These are phyloP conservation scores for Axinella damicornis DNA, from an alignment of 37 sponge, comb jelly and placozoan genomes.

Conservation along the genomic window DNA sequence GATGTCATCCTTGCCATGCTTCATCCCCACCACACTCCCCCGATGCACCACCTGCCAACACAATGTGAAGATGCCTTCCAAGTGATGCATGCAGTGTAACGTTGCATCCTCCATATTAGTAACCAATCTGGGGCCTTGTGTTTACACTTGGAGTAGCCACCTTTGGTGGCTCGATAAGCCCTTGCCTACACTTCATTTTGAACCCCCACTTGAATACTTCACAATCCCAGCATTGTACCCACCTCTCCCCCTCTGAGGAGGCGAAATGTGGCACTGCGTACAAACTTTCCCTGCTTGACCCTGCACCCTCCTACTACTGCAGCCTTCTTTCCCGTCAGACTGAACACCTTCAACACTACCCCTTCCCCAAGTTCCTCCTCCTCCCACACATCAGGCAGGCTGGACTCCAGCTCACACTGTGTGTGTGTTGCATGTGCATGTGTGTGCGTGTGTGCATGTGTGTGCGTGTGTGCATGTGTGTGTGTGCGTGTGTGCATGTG, in stretches of 20 bases:
- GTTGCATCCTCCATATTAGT: no score
- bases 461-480: no score
- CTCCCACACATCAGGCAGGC: constrained; percentile 50
- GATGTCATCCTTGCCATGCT: constrained; percentile 61
- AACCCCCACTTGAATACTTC: no score
- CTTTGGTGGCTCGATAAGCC: no score
- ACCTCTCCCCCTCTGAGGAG: constrained; percentile 61
- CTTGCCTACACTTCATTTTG: not conserved
- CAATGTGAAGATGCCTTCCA: no score
- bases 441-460: not conserved
- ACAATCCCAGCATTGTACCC: no score
- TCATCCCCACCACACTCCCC: constrained; percentile 60
- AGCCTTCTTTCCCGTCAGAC: constrained; percentile 48
- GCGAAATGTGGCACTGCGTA: constrained; percentile 46
- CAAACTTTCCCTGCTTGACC: constrained; percentile 64
- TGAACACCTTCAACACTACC: constrained; percentile 66
- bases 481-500: no score
- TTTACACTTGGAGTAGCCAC: no score
- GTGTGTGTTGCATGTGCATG: not conserved
- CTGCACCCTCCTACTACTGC: constrained; percentile 78
- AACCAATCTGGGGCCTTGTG: no score
- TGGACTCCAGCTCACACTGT: constrained; percentile 59
- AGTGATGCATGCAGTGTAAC: no score
- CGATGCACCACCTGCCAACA: constrained; percentile 50
- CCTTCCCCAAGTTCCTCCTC: constrained; percentile 87